Percentiles rank a stretch among this genome's conserved stretches.
Conservation (phyloP, 2,888 invertebrate genomes). For the Lasioglossum vierecki region DNA sequence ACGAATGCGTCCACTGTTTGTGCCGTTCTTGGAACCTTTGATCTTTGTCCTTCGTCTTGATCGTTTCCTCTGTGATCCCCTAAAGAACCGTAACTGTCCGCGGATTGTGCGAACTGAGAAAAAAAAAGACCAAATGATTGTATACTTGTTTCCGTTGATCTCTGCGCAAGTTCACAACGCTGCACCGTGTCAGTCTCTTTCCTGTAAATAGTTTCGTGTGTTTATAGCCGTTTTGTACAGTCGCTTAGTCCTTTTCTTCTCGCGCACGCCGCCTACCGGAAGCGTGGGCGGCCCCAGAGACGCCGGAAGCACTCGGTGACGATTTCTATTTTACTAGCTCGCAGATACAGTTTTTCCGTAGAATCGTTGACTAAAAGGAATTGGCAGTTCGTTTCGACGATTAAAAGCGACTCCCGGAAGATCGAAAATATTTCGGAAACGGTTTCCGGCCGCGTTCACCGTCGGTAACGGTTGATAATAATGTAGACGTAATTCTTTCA, state of each 20-base stretch:
- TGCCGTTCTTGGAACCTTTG: constrained; percentile 53
- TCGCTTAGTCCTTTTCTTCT: constrained; percentile 25
- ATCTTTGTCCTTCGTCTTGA: constrained; percentile 39
- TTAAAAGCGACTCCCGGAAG: background rate
- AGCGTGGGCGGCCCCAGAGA: constrained; percentile 12
- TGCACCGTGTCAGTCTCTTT: constrained; percentile 44
- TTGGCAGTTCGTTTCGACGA: constrained; percentile 23
- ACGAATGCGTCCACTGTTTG: constrained; percentile 62
- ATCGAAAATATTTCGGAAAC: constrained; percentile 7
- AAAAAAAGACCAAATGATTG: constrained; percentile 41
- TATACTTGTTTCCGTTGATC: constrained; percentile 43
- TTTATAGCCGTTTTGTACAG: constrained; percentile 44
- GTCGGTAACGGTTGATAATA: constrained; percentile 26
- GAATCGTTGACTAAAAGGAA: constrained; percentile 24
- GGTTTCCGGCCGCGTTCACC: background rate
- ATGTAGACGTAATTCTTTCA: constrained; percentile 28
- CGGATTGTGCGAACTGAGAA: background rate
- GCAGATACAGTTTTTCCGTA: constrained; percentile 6
- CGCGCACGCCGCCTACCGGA: background rate
- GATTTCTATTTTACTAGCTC: constrained; percentile 25
- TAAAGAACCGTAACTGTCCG: constrained; percentile 20
- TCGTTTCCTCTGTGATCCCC: constrained; percentile 37
- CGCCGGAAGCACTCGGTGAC: background rate
- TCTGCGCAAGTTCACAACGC: constrained; percentile 37
- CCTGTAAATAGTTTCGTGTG: constrained; percentile 63